Evolutionary conservation across 2,797 vertebrate species (phyloP).

Genomic region (Lindbergichthys nudifrons): DNA sequence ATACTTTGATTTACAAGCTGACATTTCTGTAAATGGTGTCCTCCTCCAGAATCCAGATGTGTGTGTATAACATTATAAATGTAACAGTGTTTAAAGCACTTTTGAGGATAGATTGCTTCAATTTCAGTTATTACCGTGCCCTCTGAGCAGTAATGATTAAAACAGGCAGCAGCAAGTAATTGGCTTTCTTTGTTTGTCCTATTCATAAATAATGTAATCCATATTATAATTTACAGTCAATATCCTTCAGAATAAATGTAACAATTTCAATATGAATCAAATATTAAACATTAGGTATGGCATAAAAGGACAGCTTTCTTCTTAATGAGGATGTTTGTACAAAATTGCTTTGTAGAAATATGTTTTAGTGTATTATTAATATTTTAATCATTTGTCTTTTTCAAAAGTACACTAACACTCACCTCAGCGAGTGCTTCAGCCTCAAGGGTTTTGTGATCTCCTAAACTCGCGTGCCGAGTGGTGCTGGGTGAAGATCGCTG

Average conservation of each 20-base stretch:
- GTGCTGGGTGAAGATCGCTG: conserved; percentile 86
- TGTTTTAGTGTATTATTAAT: background rate
- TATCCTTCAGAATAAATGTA: background rate
- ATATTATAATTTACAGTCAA: background rate
- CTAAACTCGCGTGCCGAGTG: conserved; percentile 91
- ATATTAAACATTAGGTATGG: background rate
- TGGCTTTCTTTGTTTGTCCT: background rate
- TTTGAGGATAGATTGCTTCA: background rate
- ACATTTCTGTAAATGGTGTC: background rate
- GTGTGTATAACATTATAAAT: background rate
- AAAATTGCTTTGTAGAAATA: background rate
- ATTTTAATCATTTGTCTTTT: background rate
- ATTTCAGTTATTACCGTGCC: background rate
- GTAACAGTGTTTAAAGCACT: background rate
- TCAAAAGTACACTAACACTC: conserved; percentile 37
- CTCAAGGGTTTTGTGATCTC: conserved; percentile 94
- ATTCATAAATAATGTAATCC: background rate
- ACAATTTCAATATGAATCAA: background rate
- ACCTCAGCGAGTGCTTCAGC: conserved; percentile 95
- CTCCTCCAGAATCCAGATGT: background rate
- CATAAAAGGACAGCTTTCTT: background rate
- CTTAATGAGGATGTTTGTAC: background rate
- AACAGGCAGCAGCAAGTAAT: background rate
- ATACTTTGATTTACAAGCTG: background rate
- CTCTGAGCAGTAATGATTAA: background rate